Conservation (phyloP, 2,797 vertebrate genomes). For the Apogon talboti region DNA sequence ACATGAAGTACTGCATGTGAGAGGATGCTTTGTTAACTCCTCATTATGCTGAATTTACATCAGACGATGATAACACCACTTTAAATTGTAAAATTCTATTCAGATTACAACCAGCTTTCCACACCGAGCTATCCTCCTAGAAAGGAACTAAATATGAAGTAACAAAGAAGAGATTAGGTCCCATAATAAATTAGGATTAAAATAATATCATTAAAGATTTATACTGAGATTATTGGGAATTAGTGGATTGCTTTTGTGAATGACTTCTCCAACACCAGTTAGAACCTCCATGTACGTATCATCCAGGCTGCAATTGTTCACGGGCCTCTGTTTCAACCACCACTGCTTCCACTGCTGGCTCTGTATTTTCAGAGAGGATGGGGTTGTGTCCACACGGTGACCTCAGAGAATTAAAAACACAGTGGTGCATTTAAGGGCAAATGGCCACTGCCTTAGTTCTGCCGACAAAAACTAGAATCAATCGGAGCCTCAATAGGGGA, state of each 20-base stretch:
- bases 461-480: constrained; percentile 73
- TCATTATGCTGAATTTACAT: constrained; percentile 48
- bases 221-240: neutral
- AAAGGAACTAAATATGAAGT: neutral
- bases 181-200: neutral
- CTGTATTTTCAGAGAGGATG: constrained; percentile 30
- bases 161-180: neutral
- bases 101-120: constrained; percentile 19
- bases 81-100: constrained; percentile 41
- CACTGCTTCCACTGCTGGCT: constrained; percentile 35
- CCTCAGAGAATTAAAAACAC: constrained; percentile 66
- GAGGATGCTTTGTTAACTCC: constrained; percentile 38
- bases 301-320: neutral
- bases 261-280: neutral
- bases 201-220: neutral
- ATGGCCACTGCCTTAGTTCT: constrained; percentile 74
- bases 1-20: constrained; percentile 33
- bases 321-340: constrained; percentile 21
- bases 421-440: constrained; percentile 30
- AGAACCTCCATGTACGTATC: constrained; percentile 13
- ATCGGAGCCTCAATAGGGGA: constrained; percentile 82
- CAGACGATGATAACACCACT: constrained; percentile 30
- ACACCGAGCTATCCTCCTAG: neutral
- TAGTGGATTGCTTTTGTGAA: neutral
- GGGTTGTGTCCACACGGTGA: constrained; percentile 39